Percentiles rank a stretch among this genome's conserved stretches.
Conservation (phyloP, 2,888 invertebrate species). For the Eupithecia insigniata region DNA sequence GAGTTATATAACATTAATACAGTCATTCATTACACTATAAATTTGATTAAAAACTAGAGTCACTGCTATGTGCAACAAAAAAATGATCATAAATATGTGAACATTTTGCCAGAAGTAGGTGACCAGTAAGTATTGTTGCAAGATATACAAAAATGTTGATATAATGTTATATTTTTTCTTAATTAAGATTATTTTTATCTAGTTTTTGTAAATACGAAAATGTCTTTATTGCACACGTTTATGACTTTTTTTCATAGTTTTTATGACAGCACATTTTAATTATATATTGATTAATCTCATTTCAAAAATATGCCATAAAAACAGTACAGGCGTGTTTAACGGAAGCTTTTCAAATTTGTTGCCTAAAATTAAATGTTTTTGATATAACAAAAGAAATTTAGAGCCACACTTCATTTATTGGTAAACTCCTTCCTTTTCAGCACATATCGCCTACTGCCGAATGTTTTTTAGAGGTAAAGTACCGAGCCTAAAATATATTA, state of each 20-base stretch:
- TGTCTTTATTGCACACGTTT: not conserved
- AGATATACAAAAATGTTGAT: not conserved
- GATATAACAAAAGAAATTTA: not conserved
- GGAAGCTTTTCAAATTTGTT: not conserved
- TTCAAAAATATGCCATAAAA: not conserved
- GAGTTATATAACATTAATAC: not conserved
- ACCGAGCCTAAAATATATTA: not conserved
- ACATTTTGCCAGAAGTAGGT: not conserved
- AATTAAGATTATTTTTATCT: no score
- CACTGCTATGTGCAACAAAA: not conserved
- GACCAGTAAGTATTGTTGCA: not conserved
- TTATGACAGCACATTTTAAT: not conserved
- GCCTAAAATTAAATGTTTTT: not conserved
- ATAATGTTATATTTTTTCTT: not conserved
- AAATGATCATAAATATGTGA: not conserved
- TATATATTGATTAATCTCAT: not conserved
- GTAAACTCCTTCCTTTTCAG: not conserved
- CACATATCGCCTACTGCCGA: no score
- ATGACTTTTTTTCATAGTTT: not conserved
- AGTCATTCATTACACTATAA: not conserved
- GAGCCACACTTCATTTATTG: not conserved
- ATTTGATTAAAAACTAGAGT: not conserved
- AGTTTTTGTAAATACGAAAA: not conserved
- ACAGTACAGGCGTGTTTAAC: not conserved
- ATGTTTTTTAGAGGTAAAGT: not conserved